These are phyloP conservation scores for Chinchilla lanigera DNA, from an alignment of 2,113 vertebrate genomes.

Conservation along the genomic window DNA sequence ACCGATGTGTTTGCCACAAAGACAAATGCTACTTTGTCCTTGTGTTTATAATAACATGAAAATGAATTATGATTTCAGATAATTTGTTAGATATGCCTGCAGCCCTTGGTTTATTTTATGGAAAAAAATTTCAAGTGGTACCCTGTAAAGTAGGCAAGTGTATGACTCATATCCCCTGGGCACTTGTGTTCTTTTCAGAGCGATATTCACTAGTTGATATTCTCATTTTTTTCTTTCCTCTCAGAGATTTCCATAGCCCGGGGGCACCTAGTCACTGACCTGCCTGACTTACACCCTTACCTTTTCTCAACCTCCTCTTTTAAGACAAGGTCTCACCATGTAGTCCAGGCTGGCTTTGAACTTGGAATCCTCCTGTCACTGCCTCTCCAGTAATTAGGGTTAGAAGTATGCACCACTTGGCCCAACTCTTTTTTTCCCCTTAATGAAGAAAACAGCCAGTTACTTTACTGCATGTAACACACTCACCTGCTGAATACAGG, in stretches of 20 bases:
- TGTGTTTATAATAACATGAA: slow-evolving; percentile 44
- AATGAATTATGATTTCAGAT: slow-evolving; percentile 66
- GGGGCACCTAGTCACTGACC: neutral
- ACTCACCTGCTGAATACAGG: neutral
- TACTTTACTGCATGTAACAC: neutral
- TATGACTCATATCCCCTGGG: neutral
- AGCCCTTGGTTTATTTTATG: slow-evolving; percentile 55
- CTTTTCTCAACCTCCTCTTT: neutral
- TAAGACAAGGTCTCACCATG: neutral
- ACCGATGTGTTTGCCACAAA: neutral
- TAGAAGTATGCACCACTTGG: too few species aligned
- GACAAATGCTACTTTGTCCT: neutral
- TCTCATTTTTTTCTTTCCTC: neutral
- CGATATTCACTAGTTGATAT: neutral
- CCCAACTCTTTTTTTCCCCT: neutral
- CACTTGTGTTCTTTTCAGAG: neutral
- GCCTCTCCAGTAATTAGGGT: neutral
- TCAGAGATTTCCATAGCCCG: neutral
- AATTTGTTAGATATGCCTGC: slow-evolving; percentile 66
- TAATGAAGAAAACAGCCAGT: slow-evolving; percentile 1
- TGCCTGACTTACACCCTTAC: neutral
- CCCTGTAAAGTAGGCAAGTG: slow-evolving; percentile 64
- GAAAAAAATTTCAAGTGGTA: neutral
- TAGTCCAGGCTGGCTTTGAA: neutral
- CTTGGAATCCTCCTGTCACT: neutral